Percentiles rank a stretch among this genome's conserved stretches.
Conservation (phyloP, 37 sponge, comb jelly and placozoan genomes). For the Spongilla lacustris region DNA sequence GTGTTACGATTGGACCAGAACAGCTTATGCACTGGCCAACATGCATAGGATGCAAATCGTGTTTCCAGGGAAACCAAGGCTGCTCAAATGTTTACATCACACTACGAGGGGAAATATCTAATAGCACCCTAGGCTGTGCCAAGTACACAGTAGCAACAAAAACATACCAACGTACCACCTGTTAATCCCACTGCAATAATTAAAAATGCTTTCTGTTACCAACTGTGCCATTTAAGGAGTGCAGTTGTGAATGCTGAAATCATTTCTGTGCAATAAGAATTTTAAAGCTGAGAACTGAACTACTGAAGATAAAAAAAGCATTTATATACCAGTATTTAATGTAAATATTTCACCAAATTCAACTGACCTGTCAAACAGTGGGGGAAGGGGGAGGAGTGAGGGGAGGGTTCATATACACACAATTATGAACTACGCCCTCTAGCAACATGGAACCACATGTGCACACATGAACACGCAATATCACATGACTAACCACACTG, state of each 20-base stretch:
- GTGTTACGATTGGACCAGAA: no score
- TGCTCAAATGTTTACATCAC: background rate
- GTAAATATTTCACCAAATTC: no score
- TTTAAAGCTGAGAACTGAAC: background rate
- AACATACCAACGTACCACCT: background rate
- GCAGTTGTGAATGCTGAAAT: background rate
- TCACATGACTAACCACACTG: background rate
- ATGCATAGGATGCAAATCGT: background rate
- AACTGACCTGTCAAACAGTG: no score
- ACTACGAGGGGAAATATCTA: no score
- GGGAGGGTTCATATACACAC: no score
- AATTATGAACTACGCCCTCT: background rate
- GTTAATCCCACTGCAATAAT: background rate
- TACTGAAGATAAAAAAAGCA: no score
- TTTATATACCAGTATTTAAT: no score
- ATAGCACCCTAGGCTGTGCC: no score
- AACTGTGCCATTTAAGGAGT: no score
- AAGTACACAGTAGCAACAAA: background rate
- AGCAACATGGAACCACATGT: background rate
- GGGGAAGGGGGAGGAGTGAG: no score
- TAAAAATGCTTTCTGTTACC: no score
- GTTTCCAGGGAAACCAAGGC: background rate
- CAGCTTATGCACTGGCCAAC: background rate
- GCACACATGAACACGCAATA: no score
- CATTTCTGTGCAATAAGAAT: background rate